A percentile compares a stretch with the other conserved stretches of the same genome.
Evolutionary conservation across 2,888 invertebrate species (phyloP).

Genomic region (Sycophila texana): DNA sequence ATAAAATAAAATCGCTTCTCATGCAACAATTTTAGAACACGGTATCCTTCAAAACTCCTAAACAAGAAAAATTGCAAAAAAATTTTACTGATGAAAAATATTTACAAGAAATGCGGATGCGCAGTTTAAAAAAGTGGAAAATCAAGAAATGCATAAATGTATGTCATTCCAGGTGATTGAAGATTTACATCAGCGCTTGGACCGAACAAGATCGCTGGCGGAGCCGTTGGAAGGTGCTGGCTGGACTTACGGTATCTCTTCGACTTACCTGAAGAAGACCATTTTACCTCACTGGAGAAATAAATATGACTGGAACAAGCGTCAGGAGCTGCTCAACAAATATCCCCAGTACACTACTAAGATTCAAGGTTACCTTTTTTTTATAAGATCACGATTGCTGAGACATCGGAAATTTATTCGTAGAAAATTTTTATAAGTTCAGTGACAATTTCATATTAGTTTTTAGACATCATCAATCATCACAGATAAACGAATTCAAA

Average conservation of each 20-base stretch:
- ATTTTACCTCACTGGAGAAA: slow-evolving; percentile 88
- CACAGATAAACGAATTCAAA: no score
- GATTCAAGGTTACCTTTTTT: slow-evolving; percentile 79
- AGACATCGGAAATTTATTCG: no score
- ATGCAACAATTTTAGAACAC: no score
- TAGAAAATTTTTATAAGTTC: neutral
- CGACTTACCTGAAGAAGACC: slow-evolving; percentile 80
- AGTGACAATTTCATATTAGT: neutral
- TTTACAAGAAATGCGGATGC: no score
- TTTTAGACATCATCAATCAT: no score
- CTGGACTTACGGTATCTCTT: slow-evolving; percentile 90
- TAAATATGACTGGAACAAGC: slow-evolving; percentile 84
- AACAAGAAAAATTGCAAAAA: no score
- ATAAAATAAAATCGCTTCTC: no score
- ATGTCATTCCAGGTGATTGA: slow-evolving; percentile 77
- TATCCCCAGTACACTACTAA: slow-evolving; percentile 86
- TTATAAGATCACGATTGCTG: no score
- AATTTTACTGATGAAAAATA: no score
- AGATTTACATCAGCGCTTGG: slow-evolving; percentile 80
- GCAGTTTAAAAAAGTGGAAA: neutral
- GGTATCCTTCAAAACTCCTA: no score
- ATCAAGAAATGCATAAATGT: neutral
- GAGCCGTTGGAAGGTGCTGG: slow-evolving; percentile 82
- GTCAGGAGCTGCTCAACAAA: slow-evolving; percentile 84
- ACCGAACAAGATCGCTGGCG: slow-evolving; percentile 76